Conservation (phyloP, 2,113 vertebrate genomes). For the Apodemus sylvaticus region DNA sequence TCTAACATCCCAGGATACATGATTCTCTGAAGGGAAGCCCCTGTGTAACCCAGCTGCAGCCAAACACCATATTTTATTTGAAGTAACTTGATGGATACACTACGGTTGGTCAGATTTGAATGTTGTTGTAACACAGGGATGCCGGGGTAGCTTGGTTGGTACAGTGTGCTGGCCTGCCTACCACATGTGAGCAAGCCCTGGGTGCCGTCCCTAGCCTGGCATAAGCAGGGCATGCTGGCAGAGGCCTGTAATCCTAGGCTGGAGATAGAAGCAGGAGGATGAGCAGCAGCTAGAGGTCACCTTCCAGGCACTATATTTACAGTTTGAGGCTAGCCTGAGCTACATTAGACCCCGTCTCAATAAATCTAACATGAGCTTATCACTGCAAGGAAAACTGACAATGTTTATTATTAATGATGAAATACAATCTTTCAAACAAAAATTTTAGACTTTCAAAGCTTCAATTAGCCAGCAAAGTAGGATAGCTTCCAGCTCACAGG, state of each 20-base stretch:
- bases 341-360: background rate
- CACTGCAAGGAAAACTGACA: background rate
- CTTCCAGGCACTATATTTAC: background rate
- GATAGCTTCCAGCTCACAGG: background rate
- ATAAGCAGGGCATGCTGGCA: background rate
- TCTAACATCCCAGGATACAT: background rate
- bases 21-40: background rate
- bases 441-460: background rate
- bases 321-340: background rate
- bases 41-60: background rate
- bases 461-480: background rate
- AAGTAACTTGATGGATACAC: background rate
- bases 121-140: background rate
- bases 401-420: slow-evolving; percentile 1
- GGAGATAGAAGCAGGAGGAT: background rate
- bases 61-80: background rate
- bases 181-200: background rate
- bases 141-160: background rate
- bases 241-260: background rate
- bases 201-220: background rate
- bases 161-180: background rate
- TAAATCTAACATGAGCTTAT: background rate
- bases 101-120: background rate
- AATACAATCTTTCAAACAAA: slow-evolving; percentile 22
- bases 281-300: background rate